Evolutionary conservation across 30 jellyfish, hydroid and myxozoan species (phyloP), one percentile per base, ranked within the genome.

Genomic region (Aurelia coerulea): DNA sequence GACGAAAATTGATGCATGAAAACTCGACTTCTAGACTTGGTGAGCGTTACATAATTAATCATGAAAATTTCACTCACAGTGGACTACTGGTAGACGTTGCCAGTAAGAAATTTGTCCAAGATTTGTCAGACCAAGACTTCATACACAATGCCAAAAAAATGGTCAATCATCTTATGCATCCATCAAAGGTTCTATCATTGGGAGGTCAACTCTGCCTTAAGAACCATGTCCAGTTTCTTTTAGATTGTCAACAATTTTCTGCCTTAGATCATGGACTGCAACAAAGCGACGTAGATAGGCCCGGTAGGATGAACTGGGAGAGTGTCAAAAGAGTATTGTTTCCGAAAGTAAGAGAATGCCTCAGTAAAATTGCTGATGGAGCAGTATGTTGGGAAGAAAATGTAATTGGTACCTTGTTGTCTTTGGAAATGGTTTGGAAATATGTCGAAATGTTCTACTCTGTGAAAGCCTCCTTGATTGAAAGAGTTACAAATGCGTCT

Each of bases 221-320:
- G 64, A 84, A 84, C 59, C 88, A n/a, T n/a, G n/a, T n/a, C n/a
- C n/a, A n/a, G n/a, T n/a, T n/a, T n/a, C n/a, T n/a, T n/a, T n/a
- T n/a, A 60, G 34, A 23, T 11, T 16, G 34, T 60, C 69, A n/a
- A n/a, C 9, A 3, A 6, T 23, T 60, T 60, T 16, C 69, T 60
- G 69, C 13, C 11, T 60, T 60, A 2, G 69, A 60, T 60, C 87
- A 83, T 35, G 79, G 79, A 32, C 68, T 83, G 7, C 77, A 69
- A 23, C 68, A 68, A 42, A 39, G 60, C 12, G 80, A 84, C 80
- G 56, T 84, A 13, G 80, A 71, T 17, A 18, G 83, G 29, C 42
- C 60, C 2, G 94, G 62, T 56, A 59, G 94, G 34, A 74, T 73
- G 88, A 73, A 85, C 52, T 85, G 83, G 94, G 88, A 75, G 49